Percentiles rank a stretch among this genome's conserved stretches.
Conservation (phyloP, 1,140 invertebrate species). For the Drosophila obscura region DNA sequence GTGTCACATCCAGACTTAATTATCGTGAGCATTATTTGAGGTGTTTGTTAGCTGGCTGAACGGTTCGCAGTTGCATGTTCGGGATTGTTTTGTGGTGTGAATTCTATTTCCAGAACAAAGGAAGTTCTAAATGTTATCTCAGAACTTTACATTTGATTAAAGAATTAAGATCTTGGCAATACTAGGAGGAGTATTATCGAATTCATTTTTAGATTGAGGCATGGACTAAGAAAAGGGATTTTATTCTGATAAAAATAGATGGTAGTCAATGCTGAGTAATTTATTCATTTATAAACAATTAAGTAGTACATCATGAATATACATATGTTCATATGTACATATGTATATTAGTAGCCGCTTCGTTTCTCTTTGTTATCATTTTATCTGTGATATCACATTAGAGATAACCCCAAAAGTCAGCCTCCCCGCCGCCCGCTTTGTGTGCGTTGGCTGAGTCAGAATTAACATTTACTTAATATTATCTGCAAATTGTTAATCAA, state of each 20-base stretch:
- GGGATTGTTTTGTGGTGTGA: conserved; percentile 15
- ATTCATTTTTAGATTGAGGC: too few relatives aligned
- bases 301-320: too few relatives aligned
- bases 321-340: too few relatives aligned
- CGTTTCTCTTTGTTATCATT: neutral
- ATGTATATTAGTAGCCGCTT: neutral
- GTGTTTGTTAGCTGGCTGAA: conserved; percentile 14
- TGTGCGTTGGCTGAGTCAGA: conserved; percentile 19
- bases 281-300: neutral
- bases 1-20: conserved; percentile 36
- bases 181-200: too few relatives aligned
- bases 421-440: too few relatives aligned
- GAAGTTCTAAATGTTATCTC: conserved; percentile 8
- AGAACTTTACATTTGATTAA: too few relatives aligned
- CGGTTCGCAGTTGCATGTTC: conserved; percentile 5
- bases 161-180: too few relatives aligned
- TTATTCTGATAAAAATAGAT: neutral
- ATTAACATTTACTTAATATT: conserved; percentile 1
- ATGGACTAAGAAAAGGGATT: too few relatives aligned
- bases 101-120: conserved; percentile 17
- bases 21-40: conserved; percentile 31
- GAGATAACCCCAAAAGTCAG: conserved; percentile 5
- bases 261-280: conserved; percentile 7
- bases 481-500: conserved; percentile 13
- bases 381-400: conserved; percentile 17